Conservation (phyloP, 2,888 invertebrate genomes). For the Cordilura impudica region DNA sequence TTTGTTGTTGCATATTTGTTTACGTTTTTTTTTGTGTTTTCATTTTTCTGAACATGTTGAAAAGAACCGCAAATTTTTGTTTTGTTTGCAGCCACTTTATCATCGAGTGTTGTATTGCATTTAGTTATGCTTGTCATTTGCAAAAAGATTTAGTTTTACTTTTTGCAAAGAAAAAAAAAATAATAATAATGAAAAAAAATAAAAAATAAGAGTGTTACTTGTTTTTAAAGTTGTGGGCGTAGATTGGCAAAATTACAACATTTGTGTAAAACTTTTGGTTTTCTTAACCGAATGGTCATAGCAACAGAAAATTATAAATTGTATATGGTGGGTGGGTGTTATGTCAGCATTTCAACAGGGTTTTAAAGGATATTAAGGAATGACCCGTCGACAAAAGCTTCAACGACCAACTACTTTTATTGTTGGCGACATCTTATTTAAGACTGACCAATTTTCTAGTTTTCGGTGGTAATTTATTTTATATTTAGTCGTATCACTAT, state of each 20-base stretch:
- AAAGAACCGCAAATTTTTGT: constrained; percentile 47
- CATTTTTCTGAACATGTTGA: constrained; percentile 12
- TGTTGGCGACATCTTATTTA: too few relatives aligned
- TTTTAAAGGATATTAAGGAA: too few relatives aligned
- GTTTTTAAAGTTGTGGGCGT: constrained; percentile 22
- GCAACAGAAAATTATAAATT: neutral
- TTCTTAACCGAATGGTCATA: neutral
- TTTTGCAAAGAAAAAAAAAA: neutral
- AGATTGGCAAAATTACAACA: constrained; percentile 40
- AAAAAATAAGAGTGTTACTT: neutral
- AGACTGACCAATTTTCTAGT: too few relatives aligned
- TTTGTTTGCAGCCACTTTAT: constrained; percentile 44
- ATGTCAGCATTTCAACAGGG: too few relatives aligned
- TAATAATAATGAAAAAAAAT: neutral
- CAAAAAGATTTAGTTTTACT: constrained; percentile 43
- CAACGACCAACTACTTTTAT: too few relatives aligned
- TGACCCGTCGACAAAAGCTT: too few relatives aligned
- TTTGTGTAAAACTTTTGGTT: neutral
- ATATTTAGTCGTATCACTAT: too few relatives aligned
- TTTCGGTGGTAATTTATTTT: too few relatives aligned
- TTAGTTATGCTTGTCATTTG: constrained; percentile 58
- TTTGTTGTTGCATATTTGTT: neutral
- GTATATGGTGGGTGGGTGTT: neutral
- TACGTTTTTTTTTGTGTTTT: neutral
- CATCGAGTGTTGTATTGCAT: constrained; percentile 49